Conservation (phyloP, 2,888 invertebrate species). For the Crepidodera aurea region DNA sequence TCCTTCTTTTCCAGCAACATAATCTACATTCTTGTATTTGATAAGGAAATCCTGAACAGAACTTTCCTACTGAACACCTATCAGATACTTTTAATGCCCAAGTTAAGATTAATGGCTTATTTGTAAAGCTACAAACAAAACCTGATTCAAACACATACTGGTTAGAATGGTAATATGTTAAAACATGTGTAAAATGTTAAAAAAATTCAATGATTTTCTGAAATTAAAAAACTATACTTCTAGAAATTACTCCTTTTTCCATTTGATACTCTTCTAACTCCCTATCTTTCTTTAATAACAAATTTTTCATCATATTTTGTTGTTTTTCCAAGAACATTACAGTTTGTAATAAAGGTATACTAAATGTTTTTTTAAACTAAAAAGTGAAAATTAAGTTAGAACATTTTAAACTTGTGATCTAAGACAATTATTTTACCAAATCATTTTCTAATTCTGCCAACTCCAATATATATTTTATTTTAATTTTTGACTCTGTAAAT, state of each 20-base stretch:
- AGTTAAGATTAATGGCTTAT: too few species aligned
- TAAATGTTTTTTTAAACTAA: slow-evolving; percentile 52
- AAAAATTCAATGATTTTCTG: neutral
- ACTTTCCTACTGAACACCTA: too few species aligned
- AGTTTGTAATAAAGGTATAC: slow-evolving; percentile 58
- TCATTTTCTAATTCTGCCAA: slow-evolving; percentile 35
- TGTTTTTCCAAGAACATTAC: slow-evolving; percentile 62
- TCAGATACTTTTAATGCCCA: too few species aligned
- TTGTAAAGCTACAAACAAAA: neutral
- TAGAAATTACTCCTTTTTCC: slow-evolving; percentile 62
- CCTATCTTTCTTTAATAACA: slow-evolving; percentile 65
- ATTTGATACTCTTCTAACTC: slow-evolving; percentile 66
- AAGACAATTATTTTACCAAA: slow-evolving; percentile 36
- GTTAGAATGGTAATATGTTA: neutral
- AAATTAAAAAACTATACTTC: slow-evolving; percentile 59
- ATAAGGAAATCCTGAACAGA: too few species aligned
- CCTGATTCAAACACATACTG: neutral
- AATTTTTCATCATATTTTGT: slow-evolving; percentile 59
- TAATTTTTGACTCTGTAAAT: slow-evolving; percentile 23
- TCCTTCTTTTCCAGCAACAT: too few species aligned
- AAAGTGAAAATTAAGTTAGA: slow-evolving; percentile 7
- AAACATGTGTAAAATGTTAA: neutral
- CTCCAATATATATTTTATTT: slow-evolving; percentile 46
- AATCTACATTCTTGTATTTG: too few species aligned
- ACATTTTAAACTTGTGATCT: too few species aligned